Base-by-base conservation (phyloP, 2,888 invertebrate species). In the Spicauda simplicius region DNA sequence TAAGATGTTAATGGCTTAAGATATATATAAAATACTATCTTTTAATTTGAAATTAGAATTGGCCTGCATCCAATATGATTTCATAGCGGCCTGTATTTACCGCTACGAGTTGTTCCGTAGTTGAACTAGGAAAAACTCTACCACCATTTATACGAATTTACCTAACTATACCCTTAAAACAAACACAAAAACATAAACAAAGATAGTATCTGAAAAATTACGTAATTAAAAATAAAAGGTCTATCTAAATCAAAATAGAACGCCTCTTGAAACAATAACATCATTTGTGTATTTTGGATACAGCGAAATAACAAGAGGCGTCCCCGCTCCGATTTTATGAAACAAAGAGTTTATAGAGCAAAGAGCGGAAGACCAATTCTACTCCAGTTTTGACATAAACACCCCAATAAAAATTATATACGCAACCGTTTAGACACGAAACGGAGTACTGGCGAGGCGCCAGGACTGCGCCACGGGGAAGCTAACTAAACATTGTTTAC, bases 371-470 rank as follows among this genome's bases (percentile, higher is more conserved):
- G 48, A 54, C 59, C 65, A 54, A 55, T 33, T 55, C 54, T 54
- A 30, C 59, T 59, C n/a, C 33, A 60, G 59, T 69, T 70, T 65
- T 69, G 70, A 70, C 70, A 70, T 69, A 72, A 70, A 68, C 69
- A 68, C 57, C 60, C 52, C 68, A 70, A 72, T 72, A 87, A 88
- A 88, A 85, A 88, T 86, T 87, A 87, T 86, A 85, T 86, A 88
- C 84, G 85, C 78, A 67, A 78, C 85, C 87, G 85, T 88, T 88
- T 84, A 83, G 82, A 83, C 80, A 87, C 85, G 87, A 85, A 79
- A 84, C 84, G 77, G 78, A 81, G 78, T 77, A 7, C 68, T 72
- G 72, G 72, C 69, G 54, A 5, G 0, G 30, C 25, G 70, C 72
- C 72, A 69, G 45, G 37, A 37, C 25, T 25, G 25, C 53, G 33